A percentile compares a stretch with the other conserved stretches of the same genome.
phyloP scores from a whole-genome alignment of 2,888 invertebrate species.

The Lithodes maja region DNA sequence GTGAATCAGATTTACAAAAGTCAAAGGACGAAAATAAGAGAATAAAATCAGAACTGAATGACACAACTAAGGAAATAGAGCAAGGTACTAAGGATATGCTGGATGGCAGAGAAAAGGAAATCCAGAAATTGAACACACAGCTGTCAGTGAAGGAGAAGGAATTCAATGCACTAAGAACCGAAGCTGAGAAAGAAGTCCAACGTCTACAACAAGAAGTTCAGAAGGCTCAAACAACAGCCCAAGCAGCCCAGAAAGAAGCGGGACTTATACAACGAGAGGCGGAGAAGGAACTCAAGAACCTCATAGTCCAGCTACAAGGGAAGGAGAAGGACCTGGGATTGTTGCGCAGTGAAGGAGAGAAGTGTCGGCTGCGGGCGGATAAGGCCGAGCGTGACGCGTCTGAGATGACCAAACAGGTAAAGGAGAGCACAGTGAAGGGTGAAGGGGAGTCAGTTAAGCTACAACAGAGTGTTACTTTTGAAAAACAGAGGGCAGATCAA shows the following conservation, averaged over 20 bases:
- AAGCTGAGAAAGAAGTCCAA: slow-evolving; percentile 70
- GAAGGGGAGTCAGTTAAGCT: slow-evolving; percentile 71
- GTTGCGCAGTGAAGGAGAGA: slow-evolving; percentile 65
- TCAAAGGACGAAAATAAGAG: slow-evolving; percentile 80
- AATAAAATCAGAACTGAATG: slow-evolving; percentile 77
- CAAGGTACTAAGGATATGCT: slow-evolving; percentile 83
- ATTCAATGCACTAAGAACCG: slow-evolving; percentile 66
- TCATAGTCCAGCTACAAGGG: slow-evolving; percentile 67
- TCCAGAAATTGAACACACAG: slow-evolving; percentile 78
- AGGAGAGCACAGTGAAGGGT: slow-evolving; percentile 85
- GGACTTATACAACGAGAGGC: slow-evolving; percentile 76
- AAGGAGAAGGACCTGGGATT: slow-evolving; percentile 69
- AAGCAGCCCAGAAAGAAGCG: slow-evolving; percentile 71
- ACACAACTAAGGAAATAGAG: slow-evolving; percentile 83
- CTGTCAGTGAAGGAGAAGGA: slow-evolving; percentile 70
- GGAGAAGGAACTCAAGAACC: slow-evolving; percentile 84
- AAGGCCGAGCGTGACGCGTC: slow-evolving; percentile 79
- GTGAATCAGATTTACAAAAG: slow-evolving; percentile 80
- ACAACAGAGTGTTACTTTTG: slow-evolving; percentile 77
- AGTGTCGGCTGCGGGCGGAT: slow-evolving; percentile 71
- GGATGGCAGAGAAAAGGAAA: slow-evolving; percentile 83
- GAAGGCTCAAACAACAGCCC: slow-evolving; percentile 74
- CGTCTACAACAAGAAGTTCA: slow-evolving; percentile 76
- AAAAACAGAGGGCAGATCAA: slow-evolving; percentile 84
- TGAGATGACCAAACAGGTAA: slow-evolving; percentile 85